Percentiles rank a stretch among this genome's conserved stretches.
Evolutionary conservation across 2,113 vertebrate genomes (phyloP).

Genomic region (Poeciliopsis occidentalis): DNA sequence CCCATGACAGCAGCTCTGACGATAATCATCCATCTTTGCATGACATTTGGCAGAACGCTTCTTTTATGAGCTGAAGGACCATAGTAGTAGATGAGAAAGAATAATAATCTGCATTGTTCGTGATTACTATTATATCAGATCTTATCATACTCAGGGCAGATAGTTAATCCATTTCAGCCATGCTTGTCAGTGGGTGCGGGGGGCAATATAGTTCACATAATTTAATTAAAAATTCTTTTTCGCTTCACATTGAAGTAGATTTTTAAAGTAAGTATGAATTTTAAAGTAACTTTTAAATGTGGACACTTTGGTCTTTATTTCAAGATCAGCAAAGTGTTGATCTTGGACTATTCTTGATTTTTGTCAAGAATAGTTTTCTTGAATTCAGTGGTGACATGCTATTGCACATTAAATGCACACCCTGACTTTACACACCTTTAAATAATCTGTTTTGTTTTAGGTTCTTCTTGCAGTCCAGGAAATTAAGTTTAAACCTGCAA

Average conservation of each 20-base stretch:
- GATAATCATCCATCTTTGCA: conserved; percentile 69
- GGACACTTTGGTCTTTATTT: not conserved
- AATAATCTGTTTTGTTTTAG: not conserved
- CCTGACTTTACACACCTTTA: too few species aligned
- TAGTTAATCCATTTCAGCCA: conserved; percentile 61
- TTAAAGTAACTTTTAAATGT: not conserved
- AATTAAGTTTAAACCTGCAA: not conserved
- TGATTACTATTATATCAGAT: conserved; percentile 63
- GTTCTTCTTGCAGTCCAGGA: not conserved
- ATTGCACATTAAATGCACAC: too few species aligned
- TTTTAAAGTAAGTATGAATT: not conserved
- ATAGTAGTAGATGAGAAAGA: conserved; percentile 66
- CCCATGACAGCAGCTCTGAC: conserved; percentile 71
- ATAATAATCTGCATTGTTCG: conserved; percentile 70
- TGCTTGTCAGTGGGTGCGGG: conserved; percentile 35
- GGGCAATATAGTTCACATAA: conserved; percentile 14
- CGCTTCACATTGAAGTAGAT: not conserved
- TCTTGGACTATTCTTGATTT: too few species aligned
- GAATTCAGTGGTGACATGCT: too few species aligned
- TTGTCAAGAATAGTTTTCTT: too few species aligned
- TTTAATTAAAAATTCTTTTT: conserved; percentile 37
- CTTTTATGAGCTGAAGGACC: conserved; percentile 73
- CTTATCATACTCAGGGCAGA: conserved; percentile 56
- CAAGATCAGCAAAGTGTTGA: too few species aligned
- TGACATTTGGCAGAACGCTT: conserved; percentile 72